Evolutionary conservation across 1,140 invertebrate species (phyloP).

Genomic region (Drosophila busckii): DNA sequence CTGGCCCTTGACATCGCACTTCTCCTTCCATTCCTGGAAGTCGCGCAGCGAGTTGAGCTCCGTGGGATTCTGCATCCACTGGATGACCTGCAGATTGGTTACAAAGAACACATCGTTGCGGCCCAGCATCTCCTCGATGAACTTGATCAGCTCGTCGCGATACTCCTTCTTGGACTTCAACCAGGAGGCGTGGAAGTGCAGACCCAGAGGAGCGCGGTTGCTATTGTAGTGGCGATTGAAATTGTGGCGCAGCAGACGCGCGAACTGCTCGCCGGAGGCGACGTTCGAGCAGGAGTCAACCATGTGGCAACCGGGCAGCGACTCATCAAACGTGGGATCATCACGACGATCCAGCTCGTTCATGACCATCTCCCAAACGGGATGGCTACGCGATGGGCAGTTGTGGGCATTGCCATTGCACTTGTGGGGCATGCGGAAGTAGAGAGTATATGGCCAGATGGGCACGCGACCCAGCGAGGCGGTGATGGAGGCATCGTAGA

Average conservation of each 20-base stretch:
- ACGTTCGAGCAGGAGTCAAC: constrained; percentile 96
- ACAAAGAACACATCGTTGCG: constrained; percentile 97
- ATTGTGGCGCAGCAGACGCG: constrained; percentile 92
- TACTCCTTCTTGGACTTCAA: constrained; percentile 96
- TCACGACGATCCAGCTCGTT: constrained; percentile 95
- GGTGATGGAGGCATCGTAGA: constrained; percentile 96
- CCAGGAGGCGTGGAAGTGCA: constrained; percentile 97
- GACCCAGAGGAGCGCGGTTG: constrained; percentile 95
- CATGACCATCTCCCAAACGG: constrained; percentile 98
- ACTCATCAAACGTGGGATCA: constrained; percentile 94
- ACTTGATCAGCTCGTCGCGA: constrained; percentile 93
- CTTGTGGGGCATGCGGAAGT: constrained; percentile 96
- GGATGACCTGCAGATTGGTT: constrained; percentile 95
- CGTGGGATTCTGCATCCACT: constrained; percentile 98
- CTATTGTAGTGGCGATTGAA: constrained; percentile 95
- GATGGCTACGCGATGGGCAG: constrained; percentile 92
- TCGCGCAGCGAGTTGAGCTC: constrained; percentile 91
- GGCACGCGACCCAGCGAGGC: constrained; percentile 92
- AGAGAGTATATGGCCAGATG: constrained; percentile 97
- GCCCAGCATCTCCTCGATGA: constrained; percentile 94
- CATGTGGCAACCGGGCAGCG: constrained; percentile 94
- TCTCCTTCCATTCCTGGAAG: constrained; percentile 97
- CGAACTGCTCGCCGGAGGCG: constrained; percentile 92
- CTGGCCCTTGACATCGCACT: constrained; percentile 96
- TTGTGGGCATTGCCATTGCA: constrained; percentile 96